Percentiles rank a stretch among this genome's conserved stretches.
Evolutionary conservation across 2,888 invertebrate genomes (phyloP).

Genomic region (Apantesis nais): DNA sequence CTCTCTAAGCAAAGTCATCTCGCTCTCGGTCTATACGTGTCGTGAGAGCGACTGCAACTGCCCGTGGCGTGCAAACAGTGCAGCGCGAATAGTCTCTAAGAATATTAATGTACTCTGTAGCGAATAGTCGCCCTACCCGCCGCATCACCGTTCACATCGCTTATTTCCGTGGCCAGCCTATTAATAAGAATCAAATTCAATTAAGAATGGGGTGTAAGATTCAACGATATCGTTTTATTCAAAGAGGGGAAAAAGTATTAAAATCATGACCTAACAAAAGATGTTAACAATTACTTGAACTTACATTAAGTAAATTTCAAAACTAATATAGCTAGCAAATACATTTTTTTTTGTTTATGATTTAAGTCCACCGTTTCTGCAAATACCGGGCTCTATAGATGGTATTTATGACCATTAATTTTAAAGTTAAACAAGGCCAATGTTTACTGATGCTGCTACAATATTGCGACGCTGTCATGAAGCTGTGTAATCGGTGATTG

Average conservation of each 20-base stretch:
- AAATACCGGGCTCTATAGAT: conserved; percentile 25
- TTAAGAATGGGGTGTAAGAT: background rate
- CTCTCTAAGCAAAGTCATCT: too few relatives aligned
- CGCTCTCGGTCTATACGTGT: too few relatives aligned
- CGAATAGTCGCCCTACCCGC: too few relatives aligned
- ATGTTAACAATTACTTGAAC: background rate
- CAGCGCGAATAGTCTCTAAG: too few relatives aligned
- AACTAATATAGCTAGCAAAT: background rate
- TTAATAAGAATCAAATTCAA: background rate
- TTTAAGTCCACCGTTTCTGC: background rate
- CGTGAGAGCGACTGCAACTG: too few relatives aligned
- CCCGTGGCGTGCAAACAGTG: too few relatives aligned
- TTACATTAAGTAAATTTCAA: background rate
- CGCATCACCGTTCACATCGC: too few relatives aligned
- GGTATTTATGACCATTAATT: conserved; percentile 29
- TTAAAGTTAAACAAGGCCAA: conserved; percentile 32
- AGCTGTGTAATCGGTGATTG: conserved; percentile 42
- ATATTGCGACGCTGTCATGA: conserved; percentile 28
- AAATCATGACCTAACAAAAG: background rate
- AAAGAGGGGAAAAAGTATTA: background rate
- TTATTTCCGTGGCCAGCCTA: too few relatives aligned
- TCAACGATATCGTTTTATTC: background rate
- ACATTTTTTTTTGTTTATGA: too few relatives aligned
- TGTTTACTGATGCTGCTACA: conserved; percentile 35
- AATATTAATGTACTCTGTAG: too few relatives aligned